Evolutionary conservation across 1,140 invertebrate species (phyloP).

Genomic region (Teleogryllus occipitalis): DNA sequence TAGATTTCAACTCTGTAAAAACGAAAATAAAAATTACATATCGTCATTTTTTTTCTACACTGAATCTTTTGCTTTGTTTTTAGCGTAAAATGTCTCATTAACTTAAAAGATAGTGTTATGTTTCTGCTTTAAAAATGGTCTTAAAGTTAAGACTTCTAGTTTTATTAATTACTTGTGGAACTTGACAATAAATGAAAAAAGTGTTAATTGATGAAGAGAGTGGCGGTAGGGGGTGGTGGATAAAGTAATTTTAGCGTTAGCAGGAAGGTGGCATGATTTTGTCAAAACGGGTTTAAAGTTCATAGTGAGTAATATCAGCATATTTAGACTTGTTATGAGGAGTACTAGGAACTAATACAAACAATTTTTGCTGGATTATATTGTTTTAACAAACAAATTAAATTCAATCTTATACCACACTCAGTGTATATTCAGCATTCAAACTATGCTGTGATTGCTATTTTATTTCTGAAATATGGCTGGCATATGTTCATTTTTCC

Average conservation of each 20-base stretch:
- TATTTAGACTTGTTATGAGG: not conserved
- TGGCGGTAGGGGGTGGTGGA: no score
- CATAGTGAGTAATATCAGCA: not conserved
- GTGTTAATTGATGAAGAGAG: no score
- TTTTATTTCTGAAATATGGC: not conserved
- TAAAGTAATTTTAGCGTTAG: no score
- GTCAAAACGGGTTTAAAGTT: no score
- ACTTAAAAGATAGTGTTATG: not conserved
- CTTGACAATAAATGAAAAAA: no score
- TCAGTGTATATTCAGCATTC: not conserved
- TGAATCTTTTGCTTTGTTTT: not conserved
- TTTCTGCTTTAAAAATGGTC: not conserved
- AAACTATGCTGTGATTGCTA: not conserved
- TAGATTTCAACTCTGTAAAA: not conserved
- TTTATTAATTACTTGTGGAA: no score
- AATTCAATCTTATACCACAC: not conserved
- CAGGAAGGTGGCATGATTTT: no score
- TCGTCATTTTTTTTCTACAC: not conserved
- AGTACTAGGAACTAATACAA: not conserved
- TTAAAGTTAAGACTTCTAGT: not conserved
- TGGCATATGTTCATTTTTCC: not conserved
- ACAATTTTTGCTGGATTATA: not conserved
- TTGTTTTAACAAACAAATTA: not conserved
- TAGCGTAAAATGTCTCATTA: not conserved
- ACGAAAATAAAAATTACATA: not conserved